phyloP scores from a whole-genome alignment of 2,888 invertebrate species.

The Apoda limacodes region DNA sequence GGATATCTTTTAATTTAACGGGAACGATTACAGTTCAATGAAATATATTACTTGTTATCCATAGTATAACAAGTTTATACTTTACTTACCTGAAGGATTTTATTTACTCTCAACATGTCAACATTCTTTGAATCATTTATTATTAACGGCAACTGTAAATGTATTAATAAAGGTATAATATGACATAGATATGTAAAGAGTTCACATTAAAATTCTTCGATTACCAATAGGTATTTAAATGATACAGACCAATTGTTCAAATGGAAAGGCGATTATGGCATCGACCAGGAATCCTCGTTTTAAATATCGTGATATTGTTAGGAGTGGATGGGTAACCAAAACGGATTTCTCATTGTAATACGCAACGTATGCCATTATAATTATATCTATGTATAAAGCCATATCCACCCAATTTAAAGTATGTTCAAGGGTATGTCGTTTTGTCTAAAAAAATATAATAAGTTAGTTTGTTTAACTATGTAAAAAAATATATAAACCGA shows the following conservation, averaged over 20 bases:
- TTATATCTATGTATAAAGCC: conserved; percentile 43
- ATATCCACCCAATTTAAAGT: conserved; percentile 33
- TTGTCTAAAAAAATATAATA: conserved; percentile 35
- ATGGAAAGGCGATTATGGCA: conserved; percentile 46
- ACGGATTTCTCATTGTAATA: conserved; percentile 56
- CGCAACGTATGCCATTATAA: conserved; percentile 57
- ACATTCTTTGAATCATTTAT: conserved; percentile 42
- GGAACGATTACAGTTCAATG: no score
- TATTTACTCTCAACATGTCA: conserved; percentile 48
- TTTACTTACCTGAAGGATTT: conserved; percentile 44
- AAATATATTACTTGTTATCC: no score
- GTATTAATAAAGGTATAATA: no score
- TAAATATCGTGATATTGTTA: conserved; percentile 47
- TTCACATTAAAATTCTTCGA: no score
- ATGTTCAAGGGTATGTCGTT: conserved; percentile 28
- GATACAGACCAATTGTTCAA: conserved; percentile 51
- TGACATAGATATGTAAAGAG: no score
- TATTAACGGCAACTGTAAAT: no score
- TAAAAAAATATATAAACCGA: no score
- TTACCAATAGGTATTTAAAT: no score
- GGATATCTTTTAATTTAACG: no score
- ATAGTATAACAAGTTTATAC: no score
- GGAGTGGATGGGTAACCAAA: conserved; percentile 54
- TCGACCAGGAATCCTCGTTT: conserved; percentile 49
- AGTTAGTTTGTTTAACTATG: no score